phyloP scores from a whole-genome alignment of 2,888 invertebrate species.

The Ochropleura plecta region DNA sequence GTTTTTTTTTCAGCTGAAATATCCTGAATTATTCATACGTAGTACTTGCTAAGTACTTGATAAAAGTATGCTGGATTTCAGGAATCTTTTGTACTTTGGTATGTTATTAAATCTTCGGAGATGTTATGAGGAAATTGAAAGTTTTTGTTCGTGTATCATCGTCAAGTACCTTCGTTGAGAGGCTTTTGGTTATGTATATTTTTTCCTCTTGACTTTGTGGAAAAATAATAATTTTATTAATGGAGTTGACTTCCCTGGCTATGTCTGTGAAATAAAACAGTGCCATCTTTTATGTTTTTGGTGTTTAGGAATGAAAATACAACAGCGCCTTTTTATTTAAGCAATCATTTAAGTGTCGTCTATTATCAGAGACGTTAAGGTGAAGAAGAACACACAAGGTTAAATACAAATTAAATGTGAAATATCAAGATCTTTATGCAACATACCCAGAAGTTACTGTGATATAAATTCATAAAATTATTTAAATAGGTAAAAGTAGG shows the following conservation, averaged over 20 bases:
- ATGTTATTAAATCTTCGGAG: conserved; percentile 66
- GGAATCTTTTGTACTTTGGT: conserved; percentile 61
- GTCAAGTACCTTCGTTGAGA: conserved; percentile 16
- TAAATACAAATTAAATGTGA: background rate
- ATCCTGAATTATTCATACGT: conserved; percentile 73
- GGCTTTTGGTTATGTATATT: conserved; percentile 27
- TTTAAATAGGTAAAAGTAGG: background rate
- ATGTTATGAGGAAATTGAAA: conserved; percentile 51
- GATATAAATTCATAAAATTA: background rate
- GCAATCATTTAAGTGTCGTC: background rate
- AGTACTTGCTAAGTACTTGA: conserved; percentile 63
- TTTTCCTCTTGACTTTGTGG: background rate
- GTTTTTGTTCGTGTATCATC: conserved; percentile 30
- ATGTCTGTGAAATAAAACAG: background rate
- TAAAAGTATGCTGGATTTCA: conserved; percentile 62
- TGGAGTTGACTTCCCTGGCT: too few relatives aligned
- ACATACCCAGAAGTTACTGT: background rate
- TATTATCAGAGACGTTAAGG: background rate
- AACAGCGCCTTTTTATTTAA: background rate
- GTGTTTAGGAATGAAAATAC: background rate
- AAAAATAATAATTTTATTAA: background rate
- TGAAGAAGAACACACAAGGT: background rate
- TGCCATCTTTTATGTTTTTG: background rate
- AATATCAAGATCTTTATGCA: background rate
- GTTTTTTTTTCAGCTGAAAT: conserved; percentile 69